A percentile compares a stretch with the other conserved stretches of the same genome.
Evolutionary conservation across 2,888 invertebrate genomes (phyloP).

Genomic region (Eupithecia subfuscata): DNA sequence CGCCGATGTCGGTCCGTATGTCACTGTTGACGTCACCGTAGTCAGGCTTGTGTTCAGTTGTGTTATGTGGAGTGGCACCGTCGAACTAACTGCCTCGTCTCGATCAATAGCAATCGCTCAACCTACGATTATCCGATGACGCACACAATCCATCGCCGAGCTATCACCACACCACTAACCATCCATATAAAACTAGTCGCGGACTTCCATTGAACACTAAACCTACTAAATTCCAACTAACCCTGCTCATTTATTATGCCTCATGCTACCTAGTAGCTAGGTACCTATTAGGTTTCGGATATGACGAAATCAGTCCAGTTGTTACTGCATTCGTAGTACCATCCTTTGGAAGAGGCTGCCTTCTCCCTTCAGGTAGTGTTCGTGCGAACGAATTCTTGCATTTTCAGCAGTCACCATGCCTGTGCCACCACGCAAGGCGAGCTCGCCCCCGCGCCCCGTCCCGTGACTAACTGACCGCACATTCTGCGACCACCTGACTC

Average conservation of each 20-base stretch:
- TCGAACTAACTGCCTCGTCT: not conserved
- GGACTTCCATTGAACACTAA: not conserved
- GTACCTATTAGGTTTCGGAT: not conserved
- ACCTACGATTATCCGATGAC: not conserved
- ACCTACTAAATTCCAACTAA: not conserved
- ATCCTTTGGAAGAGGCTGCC: not conserved
- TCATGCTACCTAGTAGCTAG: no score
- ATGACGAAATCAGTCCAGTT: not conserved
- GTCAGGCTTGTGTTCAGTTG: not conserved
- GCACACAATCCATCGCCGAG: not conserved
- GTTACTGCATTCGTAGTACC: not conserved
- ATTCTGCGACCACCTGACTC: not conserved
- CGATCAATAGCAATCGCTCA: constrained; percentile 1
- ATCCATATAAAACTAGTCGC: not conserved
- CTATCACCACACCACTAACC: not conserved
- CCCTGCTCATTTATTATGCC: not conserved
- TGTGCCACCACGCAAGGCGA: constrained; percentile 45
- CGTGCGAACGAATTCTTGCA: not conserved
- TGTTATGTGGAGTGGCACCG: not conserved
- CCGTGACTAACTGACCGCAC: constrained; percentile 47
- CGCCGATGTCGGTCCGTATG: not conserved
- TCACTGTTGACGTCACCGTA: not conserved
- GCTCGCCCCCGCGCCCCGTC: constrained; percentile 35
- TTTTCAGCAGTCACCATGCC: constrained; percentile 15
- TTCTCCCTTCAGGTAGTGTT: not conserved